Percentiles rank a stretch among this genome's conserved stretches.
Conservation (phyloP, 2,797 vertebrate genomes). For the Enteromius paludinosus region DNA sequence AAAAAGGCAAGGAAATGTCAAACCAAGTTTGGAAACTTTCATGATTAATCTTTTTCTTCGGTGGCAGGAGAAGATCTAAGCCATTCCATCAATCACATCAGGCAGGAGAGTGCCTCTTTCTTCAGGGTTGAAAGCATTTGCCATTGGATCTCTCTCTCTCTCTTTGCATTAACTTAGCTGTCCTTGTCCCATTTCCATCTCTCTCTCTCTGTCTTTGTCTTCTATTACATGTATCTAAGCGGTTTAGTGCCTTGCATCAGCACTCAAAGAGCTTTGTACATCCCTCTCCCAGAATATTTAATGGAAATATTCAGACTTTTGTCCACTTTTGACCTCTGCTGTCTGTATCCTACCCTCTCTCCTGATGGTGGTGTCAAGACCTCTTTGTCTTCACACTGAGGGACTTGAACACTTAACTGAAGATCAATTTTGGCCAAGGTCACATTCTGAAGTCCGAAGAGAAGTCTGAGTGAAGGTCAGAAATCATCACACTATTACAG, state of each 20-base stretch:
- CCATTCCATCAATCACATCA: slow-evolving; percentile 44
- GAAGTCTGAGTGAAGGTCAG: slow-evolving; percentile 6
- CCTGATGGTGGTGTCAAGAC: background rate
- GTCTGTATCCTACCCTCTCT: background rate
- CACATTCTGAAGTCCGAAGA: background rate
- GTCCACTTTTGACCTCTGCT: slow-evolving; percentile 17
- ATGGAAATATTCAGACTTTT: slow-evolving; percentile 40
- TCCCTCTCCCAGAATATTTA: slow-evolving; percentile 28
- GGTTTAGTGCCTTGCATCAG: slow-evolving; percentile 35
- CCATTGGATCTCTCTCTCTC: slow-evolving; percentile 35
- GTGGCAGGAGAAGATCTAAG: slow-evolving; percentile 37
- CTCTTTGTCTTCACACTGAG: slow-evolving; percentile 39
- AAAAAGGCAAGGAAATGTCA: slow-evolving; percentile 35
- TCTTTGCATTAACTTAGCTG: background rate
- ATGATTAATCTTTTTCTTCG: slow-evolving; percentile 16
- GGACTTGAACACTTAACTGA: slow-evolving; percentile 28
- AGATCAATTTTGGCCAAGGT: slow-evolving; percentile 39
- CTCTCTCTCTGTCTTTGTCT: slow-evolving; percentile 16
- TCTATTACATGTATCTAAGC: slow-evolving; percentile 46
- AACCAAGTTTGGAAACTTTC: slow-evolving; percentile 47
- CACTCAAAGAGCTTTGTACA: slow-evolving; percentile 35
- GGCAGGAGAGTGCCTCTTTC: slow-evolving; percentile 62
- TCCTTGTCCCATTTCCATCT: slow-evolving; percentile 5
- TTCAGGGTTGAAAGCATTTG: slow-evolving; percentile 48
- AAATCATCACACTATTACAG: slow-evolving; percentile 7